Percentiles rank a stretch among this genome's conserved stretches.
These are phyloP conservation scores for Himalopsyche kuldschensis DNA, from an alignment of 2,888 invertebrate species.

Conservation along the genomic window DNA sequence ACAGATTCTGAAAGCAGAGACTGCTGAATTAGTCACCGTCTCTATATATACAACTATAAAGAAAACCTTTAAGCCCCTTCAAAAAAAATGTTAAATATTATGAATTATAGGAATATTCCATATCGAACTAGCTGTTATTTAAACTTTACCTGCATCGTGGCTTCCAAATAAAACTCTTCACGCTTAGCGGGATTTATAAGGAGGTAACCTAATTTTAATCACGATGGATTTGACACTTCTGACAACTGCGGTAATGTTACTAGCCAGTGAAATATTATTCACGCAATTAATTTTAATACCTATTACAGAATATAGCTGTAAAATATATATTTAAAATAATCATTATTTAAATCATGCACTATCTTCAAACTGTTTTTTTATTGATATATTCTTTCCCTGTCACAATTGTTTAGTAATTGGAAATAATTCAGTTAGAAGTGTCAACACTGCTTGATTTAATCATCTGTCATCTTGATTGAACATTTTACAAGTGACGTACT, in stretches of 20 bases:
- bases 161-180: neutral
- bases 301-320: no score
- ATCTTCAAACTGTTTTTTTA: no score
- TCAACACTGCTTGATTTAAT: neutral
- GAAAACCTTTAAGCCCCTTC: no score
- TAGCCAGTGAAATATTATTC: neutral
- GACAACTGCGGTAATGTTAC: neutral
- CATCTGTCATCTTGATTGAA: constrained; percentile 22
- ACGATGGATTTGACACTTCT: neutral
- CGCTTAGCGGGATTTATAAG: constrained; percentile 6
- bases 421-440: neutral
- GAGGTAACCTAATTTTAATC: constrained; percentile 17
- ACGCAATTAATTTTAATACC: no score
- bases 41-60: neutral
- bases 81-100: no score
- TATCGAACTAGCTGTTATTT: neutral
- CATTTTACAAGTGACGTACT: constrained; percentile 22
- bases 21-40: neutral
- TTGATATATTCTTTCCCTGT: no score
- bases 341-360: no score
- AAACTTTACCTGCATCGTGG: constrained; percentile 16
- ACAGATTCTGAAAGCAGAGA: neutral
- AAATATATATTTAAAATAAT: no score
- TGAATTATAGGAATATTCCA: neutral
- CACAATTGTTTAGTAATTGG: neutral